These are phyloP conservation scores for Actenoides lindsayi DNA, from an alignment of 2,113 vertebrate genomes.

Conservation along the genomic window DNA sequence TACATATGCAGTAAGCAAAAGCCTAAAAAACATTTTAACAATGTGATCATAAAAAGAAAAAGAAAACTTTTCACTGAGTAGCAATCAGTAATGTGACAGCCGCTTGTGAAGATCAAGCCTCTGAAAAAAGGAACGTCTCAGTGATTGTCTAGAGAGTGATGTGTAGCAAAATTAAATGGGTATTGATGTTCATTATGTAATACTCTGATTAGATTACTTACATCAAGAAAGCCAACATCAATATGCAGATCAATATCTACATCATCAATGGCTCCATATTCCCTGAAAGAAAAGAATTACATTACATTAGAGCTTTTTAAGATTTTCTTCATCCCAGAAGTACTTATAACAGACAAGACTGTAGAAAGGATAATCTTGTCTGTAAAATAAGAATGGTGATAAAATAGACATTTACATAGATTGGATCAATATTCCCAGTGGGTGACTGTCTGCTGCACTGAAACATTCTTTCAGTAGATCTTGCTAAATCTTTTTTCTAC, in stretches of 20 bases:
- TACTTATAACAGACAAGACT: neutral
- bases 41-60: neutral
- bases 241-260: conserved; percentile 93
- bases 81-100: neutral
- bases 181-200: conserved; percentile 33
- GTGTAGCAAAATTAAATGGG: conserved; percentile 3
- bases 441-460: neutral
- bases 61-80: neutral
- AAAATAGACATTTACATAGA: conserved; percentile 10
- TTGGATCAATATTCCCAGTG: neutral
- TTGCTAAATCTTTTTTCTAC: neutral
- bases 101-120: neutral
- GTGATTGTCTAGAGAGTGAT: neutral
- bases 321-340: neutral
- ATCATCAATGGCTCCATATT: conserved; percentile 94
- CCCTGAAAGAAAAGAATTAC: conserved; percentile 79
- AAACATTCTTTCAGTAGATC: neutral
- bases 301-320: conserved; percentile 25
- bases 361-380: neutral
- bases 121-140: neutral
- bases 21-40: neutral
- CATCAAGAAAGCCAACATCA: conserved; percentile 92
- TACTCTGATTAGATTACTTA: conserved; percentile 78
- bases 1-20: neutral
- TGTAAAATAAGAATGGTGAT: conserved; percentile 4